Conservation (phyloP, 2,797 vertebrate species). For the Iguana delicatissima region DNA sequence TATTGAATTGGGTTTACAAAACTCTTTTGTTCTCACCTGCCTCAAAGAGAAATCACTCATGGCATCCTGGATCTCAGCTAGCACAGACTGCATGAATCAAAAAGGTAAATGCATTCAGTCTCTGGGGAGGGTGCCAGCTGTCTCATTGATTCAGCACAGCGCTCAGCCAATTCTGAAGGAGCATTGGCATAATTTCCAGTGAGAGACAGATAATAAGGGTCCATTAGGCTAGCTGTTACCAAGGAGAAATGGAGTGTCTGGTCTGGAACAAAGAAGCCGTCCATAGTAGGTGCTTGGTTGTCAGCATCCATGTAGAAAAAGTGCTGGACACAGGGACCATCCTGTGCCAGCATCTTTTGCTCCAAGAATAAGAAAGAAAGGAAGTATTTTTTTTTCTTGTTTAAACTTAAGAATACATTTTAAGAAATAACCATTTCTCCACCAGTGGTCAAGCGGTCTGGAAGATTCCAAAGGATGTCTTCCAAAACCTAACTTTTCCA, state of each 20-base stretch:
- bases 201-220: constrained; percentile 78
- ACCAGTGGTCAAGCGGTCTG: background rate
- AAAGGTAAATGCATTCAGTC: constrained; percentile 78
- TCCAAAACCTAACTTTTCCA: no score
- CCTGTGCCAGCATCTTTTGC: constrained; percentile 31
- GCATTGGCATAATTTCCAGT: constrained; percentile 78
- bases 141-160: constrained; percentile 79
- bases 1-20: constrained; percentile 82
- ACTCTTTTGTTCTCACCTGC: constrained; percentile 83
- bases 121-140: constrained; percentile 80
- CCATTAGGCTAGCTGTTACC: constrained; percentile 75
- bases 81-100: constrained; percentile 77
- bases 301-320: constrained; percentile 60
- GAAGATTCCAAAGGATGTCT: no score
- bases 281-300: constrained; percentile 67
- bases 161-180: constrained; percentile 76
- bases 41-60: constrained; percentile 80
- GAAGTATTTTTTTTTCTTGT: constrained; percentile 13
- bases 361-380: constrained; percentile 43
- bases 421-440: background rate
- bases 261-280: constrained; percentile 77
- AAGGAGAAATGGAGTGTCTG: constrained; percentile 82
- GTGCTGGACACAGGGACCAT: constrained; percentile 30
- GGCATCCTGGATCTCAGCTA: constrained; percentile 75
- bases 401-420: constrained; percentile 36